Evolutionary conservation across 2,113 vertebrate genomes (phyloP).

Genomic region (Suncus etruscus): DNA sequence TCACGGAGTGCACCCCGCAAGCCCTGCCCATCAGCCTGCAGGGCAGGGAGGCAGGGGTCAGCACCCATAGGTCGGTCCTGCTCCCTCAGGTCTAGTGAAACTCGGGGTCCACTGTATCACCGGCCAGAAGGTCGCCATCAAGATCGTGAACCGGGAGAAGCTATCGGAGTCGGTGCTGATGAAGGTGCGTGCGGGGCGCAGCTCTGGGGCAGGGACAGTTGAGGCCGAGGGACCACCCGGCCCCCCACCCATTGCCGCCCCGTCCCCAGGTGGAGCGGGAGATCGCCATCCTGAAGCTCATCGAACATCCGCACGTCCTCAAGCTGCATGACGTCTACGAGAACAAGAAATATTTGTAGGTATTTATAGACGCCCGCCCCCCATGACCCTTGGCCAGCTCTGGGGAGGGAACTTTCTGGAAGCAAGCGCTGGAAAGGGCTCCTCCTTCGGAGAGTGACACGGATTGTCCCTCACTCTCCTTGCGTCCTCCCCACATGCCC

Average conservation of each 20-base stretch:
- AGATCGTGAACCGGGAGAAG: conserved; percentile 97
- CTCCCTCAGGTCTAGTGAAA: conserved; percentile 92
- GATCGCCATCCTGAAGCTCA: conserved; percentile 96
- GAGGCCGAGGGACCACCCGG: background rate
- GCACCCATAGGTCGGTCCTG: conserved; percentile 78
- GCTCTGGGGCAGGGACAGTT: accelerated
- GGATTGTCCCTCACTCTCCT: background rate
- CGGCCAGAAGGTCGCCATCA: conserved; percentile 95
- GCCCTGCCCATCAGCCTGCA: background rate
- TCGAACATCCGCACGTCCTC: conserved; percentile 96
- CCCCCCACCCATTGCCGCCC: too few relatives aligned
- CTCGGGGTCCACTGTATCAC: conserved; percentile 95
- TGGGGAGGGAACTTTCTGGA: background rate
- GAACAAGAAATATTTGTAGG: conserved; percentile 98
- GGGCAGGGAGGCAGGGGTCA: conserved; percentile 58
- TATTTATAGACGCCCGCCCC: conserved; percentile 85
- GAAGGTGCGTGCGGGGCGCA: conserved; percentile 85
- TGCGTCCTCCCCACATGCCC: background rate
- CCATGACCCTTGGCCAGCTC: background rate
- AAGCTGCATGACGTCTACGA: conserved; percentile 97
- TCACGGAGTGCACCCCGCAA: too few relatives aligned
- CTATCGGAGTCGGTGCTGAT: conserved; percentile 95
- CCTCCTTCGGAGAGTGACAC: too few relatives aligned
- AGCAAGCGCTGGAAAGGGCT: background rate
- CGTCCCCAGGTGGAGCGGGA: conserved; percentile 93